Base-by-base conservation (phyloP, 2,797 vertebrate genomes). In the Eulemur rubriventer region DNA sequence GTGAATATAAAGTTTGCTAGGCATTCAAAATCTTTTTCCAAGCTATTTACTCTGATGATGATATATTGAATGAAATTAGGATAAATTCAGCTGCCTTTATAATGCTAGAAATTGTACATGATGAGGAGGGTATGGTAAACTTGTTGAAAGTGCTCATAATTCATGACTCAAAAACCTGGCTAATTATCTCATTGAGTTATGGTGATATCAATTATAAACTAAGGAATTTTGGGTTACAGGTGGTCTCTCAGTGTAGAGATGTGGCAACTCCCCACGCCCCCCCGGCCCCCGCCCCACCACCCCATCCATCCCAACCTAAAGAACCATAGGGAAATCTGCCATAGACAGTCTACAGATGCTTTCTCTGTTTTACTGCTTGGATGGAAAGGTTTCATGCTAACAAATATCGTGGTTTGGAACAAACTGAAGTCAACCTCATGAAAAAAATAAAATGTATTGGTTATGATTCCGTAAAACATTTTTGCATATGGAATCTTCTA, bases 341-440 rank as follows among this genome's bases (percentile, higher is more conserved):
- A 28, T 28, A 43, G 43, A 55, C 4, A 59, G 24, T 8, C n/a
- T 95, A 70, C 38, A 87, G 43, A 65, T 22, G 2, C 52, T 94
- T 94, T 92, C 48, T 94, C 35, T 86, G 52, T 14, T 83, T 80
- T 67, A 89, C 10, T 87, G 52, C 67, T 96, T 90, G 50, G 67
- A 88, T 85, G 35, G 81, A 94, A 96, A 96, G 43, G 2, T 67
- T 97, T 93, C 75, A 8, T 85, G 91, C 87, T 94, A 90, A 85
- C 61, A 92, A 52, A 90, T 95, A 93, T 26, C 76, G 28, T 55
- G 61, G 80, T 79, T 88, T 97, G 96, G 95, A 97, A 82, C 35
- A 87, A 26, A 88, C n/a, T 95, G 94, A 96, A 94, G 75, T 94
- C 57, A 97, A 85, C 46, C 18, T 91, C 72, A 93, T 96, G 96